These are phyloP conservation scores for Drosophila quadrilineata DNA, from an alignment of 1,140 invertebrate species.

Conservation along the genomic window DNA sequence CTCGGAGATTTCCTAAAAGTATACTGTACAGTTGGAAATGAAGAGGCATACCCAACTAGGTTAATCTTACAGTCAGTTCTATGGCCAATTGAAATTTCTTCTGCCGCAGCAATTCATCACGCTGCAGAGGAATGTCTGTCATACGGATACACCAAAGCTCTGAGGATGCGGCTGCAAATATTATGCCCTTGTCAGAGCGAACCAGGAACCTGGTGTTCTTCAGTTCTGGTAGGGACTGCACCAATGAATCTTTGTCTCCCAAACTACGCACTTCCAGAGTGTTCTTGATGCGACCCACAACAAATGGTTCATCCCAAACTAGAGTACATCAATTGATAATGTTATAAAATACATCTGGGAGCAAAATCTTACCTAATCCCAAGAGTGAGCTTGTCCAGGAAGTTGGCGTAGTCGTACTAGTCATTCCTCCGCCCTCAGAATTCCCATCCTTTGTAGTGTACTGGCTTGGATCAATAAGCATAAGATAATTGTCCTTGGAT, in stretches of 20 bases:
- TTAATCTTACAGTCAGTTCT: constrained; percentile 90
- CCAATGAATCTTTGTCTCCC: constrained; percentile 86
- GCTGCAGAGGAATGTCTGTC: constrained; percentile 90
- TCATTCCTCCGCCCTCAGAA: constrained; percentile 24
- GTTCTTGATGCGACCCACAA: constrained; percentile 91
- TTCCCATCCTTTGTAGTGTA: constrained; percentile 46
- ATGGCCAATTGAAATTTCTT: constrained; percentile 97
- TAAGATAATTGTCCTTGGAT: constrained; percentile 70
- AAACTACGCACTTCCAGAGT: constrained; percentile 91
- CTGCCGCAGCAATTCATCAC: constrained; percentile 89
- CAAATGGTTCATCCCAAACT: constrained; percentile 96
- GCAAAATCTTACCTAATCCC: constrained; percentile 47
- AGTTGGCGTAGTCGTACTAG: constrained; percentile 44
- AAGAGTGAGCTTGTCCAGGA: constrained; percentile 62
- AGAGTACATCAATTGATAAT: constrained; percentile 41
- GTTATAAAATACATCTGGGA: not conserved
- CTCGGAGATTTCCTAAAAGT: constrained; percentile 89
- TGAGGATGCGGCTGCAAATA: constrained; percentile 93
- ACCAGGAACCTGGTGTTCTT: constrained; percentile 86
- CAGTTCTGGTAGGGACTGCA: constrained; percentile 90
- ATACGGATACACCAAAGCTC: constrained; percentile 93
- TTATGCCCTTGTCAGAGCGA: constrained; percentile 87
- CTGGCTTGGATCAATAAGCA: constrained; percentile 63
- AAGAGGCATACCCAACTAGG: not conserved
- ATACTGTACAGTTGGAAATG: not conserved